A percentile compares a stretch with the other conserved stretches of the same genome.
phyloP scores from a whole-genome alignment of 2,797 vertebrate genomes.

The Eupleurogrammus muticus region DNA sequence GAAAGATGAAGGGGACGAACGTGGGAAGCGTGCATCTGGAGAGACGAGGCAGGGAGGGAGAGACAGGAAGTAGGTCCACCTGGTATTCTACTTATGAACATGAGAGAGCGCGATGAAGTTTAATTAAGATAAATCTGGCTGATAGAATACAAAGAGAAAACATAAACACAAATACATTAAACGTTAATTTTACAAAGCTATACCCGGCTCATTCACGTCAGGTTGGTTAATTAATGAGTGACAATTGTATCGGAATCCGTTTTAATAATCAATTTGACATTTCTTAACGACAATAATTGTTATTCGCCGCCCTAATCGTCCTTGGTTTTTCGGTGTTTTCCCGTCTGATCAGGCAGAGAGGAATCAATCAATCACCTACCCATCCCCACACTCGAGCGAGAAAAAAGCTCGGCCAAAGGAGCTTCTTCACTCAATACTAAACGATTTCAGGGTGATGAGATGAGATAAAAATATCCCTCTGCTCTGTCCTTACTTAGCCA shows the following conservation, averaged over 20 bases:
- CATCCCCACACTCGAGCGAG: constrained; percentile 20
- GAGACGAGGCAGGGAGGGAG: neutral
- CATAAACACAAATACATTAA: neutral
- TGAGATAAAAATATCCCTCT: constrained; percentile 62
- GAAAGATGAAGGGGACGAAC: neutral
- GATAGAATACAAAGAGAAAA: neutral
- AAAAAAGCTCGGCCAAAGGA: constrained; percentile 24
- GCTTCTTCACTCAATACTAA: constrained; percentile 55
- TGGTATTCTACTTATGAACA: constrained; percentile 55
- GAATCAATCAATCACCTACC: constrained; percentile 12
- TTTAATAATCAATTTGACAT: neutral
- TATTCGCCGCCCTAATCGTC: neutral
- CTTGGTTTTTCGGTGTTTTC: neutral
- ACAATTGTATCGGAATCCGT: neutral
- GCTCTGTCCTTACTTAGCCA: constrained; percentile 46
- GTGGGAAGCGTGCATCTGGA: constrained; percentile 7
- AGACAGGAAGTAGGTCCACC: constrained; percentile 41
- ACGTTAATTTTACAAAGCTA: neutral
- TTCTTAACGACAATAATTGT: neutral
- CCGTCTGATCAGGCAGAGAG: neutral
- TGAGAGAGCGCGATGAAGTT: constrained; percentile 25
- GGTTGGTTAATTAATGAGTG: neutral
- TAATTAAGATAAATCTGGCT: constrained; percentile 47
- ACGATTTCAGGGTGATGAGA: constrained; percentile 60
- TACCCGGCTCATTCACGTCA: neutral